phyloP scores from a whole-genome alignment of 1,140 invertebrate genomes.

The Pseudomyrmex concolor region DNA sequence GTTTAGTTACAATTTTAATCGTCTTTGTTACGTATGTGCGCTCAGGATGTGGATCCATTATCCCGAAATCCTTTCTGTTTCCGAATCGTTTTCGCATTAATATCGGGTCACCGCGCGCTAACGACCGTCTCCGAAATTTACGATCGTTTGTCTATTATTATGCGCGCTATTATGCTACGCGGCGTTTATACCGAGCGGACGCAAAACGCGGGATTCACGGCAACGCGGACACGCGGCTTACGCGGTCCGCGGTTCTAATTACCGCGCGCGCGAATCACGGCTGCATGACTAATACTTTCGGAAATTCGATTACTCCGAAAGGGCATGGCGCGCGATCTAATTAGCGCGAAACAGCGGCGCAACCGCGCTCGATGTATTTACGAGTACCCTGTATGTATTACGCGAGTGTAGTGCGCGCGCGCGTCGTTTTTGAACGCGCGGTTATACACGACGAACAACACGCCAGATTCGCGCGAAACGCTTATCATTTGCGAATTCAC shows the following conservation, averaged over 20 bases:
- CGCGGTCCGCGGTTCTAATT: constrained; percentile 36
- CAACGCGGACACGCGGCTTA: constrained; percentile 19
- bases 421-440: constrained; percentile 7
- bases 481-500: constrained; percentile 13
- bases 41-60: no score
- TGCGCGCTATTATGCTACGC: constrained; percentile 40
- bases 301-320: constrained; percentile 55
- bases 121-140: constrained; percentile 47
- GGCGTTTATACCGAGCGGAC: constrained; percentile 38
- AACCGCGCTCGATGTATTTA: neutral
- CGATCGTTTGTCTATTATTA: constrained; percentile 42
- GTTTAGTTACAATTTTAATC: no score
- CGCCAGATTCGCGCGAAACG: constrained; percentile 10
- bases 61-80: neutral
- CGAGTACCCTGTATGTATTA: neutral
- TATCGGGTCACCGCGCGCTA: constrained; percentile 28
- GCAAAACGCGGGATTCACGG: constrained; percentile 15
- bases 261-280: constrained; percentile 35
- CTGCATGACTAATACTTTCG: constrained; percentile 57
- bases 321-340: constrained; percentile 38
- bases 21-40: no score
- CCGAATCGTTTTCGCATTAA: constrained; percentile 46
- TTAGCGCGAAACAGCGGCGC: constrained; percentile 25
- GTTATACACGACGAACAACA: neutral
- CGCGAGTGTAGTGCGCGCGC: no score